Base-by-base conservation (phyloP, 2,797 vertebrate species). In the Peromyscus aztecus region DNA sequence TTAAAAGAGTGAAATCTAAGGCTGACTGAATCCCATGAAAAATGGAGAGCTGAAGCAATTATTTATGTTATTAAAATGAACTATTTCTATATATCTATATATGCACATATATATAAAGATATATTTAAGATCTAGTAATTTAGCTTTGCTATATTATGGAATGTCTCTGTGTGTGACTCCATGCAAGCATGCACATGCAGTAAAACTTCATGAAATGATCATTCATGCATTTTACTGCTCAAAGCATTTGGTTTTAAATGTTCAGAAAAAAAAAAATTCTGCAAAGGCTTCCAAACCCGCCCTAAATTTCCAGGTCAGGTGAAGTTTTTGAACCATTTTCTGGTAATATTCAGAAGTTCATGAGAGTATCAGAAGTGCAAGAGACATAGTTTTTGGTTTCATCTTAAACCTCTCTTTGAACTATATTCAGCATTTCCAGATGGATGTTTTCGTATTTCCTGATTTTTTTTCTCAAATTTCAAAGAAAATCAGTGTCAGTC, bases 1-100 rank as follows among this genome's bases (percentile, higher is more conserved):
- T 95, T 97, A 59, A 94, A 96, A 96, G 37, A 89, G 37, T 69
- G 5, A 96, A 97, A 96, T 89, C 96, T 86, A 87, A 97, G 71
- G 76, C 87, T 94, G 91, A 94, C 63, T 94, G 85, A 96, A 90
- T n/a, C 24, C 10, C 6, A 63, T 82, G 69, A 93, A 87, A 96
- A 96, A 86, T 80, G 17, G 37, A 94, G 55, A 90, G 81, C 29
- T n/a, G 77, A 96, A 57, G 55, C 11, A 96, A 87, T 95, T 89
- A 90, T 78, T 96, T 59, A 61, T 69, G 37, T 43, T 67, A 76
- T 93, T 83, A 82, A 87, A 52, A 61, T 80, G 67, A 94, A 96
- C 87, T 93, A 71, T 86, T 76, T 31, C 31, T 80, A 12, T 49
- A 55, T 69, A 67, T 63, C 31, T 31, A 29, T 52, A 52, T 19